Evolutionary conservation across 2,888 invertebrate species (phyloP), one percentile per base, ranked within the genome.

Genomic region (Dastarcus helophoroides): DNA sequence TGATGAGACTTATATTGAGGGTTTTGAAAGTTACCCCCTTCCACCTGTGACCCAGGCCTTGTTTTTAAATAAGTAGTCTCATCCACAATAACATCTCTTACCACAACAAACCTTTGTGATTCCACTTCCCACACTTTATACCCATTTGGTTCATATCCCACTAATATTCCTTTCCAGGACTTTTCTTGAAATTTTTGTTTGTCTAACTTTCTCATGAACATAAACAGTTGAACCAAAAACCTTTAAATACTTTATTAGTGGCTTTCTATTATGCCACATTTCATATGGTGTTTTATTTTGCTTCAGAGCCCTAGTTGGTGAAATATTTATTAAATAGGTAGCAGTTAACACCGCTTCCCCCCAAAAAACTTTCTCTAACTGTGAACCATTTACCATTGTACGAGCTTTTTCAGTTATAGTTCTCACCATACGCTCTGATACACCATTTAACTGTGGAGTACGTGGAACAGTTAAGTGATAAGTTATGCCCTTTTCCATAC

Each of bases 371-470:
- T 26, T 31, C 2, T 24, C 32, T 2, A 53, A 24, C n/a, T 47
- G 40, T 3, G 50, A 45, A 21, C 51, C 40, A 31, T 36, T 35
- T 32, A 58, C 8, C 41, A 55, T 41, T 17, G 50, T 35, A 22
- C 53, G 46, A 29, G 51, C 50, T 36, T 46, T 55, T 40, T 57
- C 54, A 4, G 50, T 48, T 24, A 58, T 42, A 6, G 50, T 53
- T 38, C 56, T 36, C 9, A 44, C 42, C 54, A 58, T 56, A 3
- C 56, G 38, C 35, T 58, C 56, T 7, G 54, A 38, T 8, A 54
- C 47, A 32, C 52, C 53, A 47, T 56, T 57, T 35, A 44, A 42
- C 41, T 56, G 51, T 29, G 54, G 57, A 10, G 55, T 55, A 29
- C 46, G 37, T 30, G 57, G 53, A 32, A 58, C 50, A 32, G 56